Base-by-base conservation (phyloP, 1,140 invertebrate genomes). In the Anoplolepis gracilipes region DNA sequence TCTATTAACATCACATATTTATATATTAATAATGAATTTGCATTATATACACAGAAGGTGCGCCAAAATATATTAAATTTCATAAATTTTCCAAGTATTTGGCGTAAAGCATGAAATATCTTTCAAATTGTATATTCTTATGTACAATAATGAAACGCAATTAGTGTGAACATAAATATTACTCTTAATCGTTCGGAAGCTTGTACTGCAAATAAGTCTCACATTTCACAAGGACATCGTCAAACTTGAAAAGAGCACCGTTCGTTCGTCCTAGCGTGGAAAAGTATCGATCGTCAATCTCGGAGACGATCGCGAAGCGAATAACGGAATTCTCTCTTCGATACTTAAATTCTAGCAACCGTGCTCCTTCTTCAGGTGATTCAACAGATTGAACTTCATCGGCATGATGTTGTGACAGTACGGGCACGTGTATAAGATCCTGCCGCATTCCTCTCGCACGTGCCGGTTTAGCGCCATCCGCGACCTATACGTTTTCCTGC, bases 341-440 rank as follows among this genome's bases (percentile, higher is more conserved):
- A 10, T 5, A 28, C 49, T 88, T 65, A 89, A 62, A 78, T 89
- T 46, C 70, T 84, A 42, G 57, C 86, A 89, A 65, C 79, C 81
- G 72, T 91, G 90, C n/a, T 91, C 90, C 85, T 90, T 90, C 85
- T 86, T 92, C 70, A 91, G 28, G 36, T 91, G 91, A 72, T 91
- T 92, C 59, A 91, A 69, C 33, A 92, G 85, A 72, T 90, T 91
- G 79, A 90, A 90, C 72, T 92, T 92, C 91, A 92, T 92, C 0
- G 91, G 91, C 88, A 92, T 87, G 77, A 92, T 87, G 62, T 82
- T 87, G 78, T 78, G 81, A 70, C 91, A 92, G 61, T 90, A 84
- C 0, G 87, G 89, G 76, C 91, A 92, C 22, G 79, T 88, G 82
- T 89, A 92, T 55, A 92, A 87, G 33, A 90, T 59, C 59, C 91